These are phyloP conservation scores for Catharus fuscescens DNA, from an alignment of 2,113 vertebrate genomes.

Conservation along the genomic window DNA sequence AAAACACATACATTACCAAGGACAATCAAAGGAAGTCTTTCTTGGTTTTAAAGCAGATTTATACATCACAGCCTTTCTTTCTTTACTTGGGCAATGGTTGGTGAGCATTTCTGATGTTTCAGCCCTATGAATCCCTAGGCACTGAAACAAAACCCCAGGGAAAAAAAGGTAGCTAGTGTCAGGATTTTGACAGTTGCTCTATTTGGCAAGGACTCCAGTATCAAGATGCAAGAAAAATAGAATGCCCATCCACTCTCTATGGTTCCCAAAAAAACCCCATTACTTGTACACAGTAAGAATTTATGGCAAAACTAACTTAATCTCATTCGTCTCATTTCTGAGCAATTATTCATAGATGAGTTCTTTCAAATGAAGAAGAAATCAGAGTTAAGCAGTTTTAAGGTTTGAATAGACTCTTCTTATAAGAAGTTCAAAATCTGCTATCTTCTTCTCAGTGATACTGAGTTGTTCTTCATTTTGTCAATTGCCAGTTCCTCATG, in stretches of 20 bases:
- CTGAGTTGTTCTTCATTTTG: neutral
- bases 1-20: neutral
- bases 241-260: neutral
- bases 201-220: neutral
- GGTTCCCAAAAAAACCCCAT: neutral
- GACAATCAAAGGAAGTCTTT: neutral
- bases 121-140: neutral
- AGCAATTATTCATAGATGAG: neutral
- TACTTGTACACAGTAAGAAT: neutral
- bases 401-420: neutral
- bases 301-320: neutral
- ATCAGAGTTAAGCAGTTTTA: neutral
- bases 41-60: slow-evolving; percentile 13
- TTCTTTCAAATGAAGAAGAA: slow-evolving; percentile 11
- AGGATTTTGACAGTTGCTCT: neutral
- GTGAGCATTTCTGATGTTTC: neutral
- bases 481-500: neutral
- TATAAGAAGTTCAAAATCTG: neutral
- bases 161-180: neutral
- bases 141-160: slow-evolving; percentile 18
- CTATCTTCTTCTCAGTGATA: neutral
- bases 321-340: neutral
- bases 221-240: neutral
- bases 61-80: neutral
- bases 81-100: neutral